Evolutionary conservation across 1,140 invertebrate species (phyloP).

Genomic region (Sycophila sp.): DNA sequence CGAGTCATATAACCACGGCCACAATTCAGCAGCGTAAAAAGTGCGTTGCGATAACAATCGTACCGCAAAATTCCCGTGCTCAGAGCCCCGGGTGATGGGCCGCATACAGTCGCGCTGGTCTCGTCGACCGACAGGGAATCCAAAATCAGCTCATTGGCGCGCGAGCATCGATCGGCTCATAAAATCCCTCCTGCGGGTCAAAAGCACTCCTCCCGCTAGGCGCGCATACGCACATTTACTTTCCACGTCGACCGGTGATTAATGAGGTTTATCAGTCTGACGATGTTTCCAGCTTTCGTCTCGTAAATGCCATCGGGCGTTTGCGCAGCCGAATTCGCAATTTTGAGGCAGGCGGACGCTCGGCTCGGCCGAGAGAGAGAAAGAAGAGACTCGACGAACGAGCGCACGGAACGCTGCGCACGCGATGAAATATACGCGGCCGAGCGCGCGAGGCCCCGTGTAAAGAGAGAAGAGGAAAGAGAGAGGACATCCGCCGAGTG

Average conservation of each 20-base stretch:
- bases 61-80: neutral
- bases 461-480: neutral
- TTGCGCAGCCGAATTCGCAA: neutral
- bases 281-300: neutral
- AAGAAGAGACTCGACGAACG: neutral
- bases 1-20: too few species aligned
- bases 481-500: slow-evolving; percentile 10
- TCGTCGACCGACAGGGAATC: neutral
- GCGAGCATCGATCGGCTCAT: slow-evolving; percentile 21
- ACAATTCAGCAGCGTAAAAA: too few species aligned
- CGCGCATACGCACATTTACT: slow-evolving; percentile 12
- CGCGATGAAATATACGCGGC: neutral
- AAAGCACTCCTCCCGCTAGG: too few species aligned
- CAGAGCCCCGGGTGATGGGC: too few species aligned
- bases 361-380: too few species aligned
- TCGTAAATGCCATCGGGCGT: neutral
- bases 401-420: neutral
- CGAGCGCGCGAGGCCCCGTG: too few species aligned
- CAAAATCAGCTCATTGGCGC: slow-evolving; percentile 14
- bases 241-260: slow-evolving; percentile 1
- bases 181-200: too few species aligned
- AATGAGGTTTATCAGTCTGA: slow-evolving; percentile 20
- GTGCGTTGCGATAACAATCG: neutral
- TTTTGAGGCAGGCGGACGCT: neutral
- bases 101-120: too few species aligned